Evolutionary conservation across 2,888 invertebrate species (phyloP), one percentile per base, ranked within the genome.

Genomic region (Chalcosyrphus nemorum): DNA sequence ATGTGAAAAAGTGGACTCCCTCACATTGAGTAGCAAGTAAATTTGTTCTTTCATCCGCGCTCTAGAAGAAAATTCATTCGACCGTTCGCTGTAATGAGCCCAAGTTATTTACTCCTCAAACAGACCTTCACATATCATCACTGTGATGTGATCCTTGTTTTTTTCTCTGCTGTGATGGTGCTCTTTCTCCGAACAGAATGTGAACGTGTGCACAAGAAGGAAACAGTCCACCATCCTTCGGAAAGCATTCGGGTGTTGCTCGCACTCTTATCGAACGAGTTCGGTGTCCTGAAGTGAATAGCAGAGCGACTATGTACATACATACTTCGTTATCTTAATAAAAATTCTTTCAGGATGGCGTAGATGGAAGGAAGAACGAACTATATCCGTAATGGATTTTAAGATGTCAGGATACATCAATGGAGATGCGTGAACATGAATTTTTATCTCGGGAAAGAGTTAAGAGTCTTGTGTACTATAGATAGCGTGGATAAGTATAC

Each of bases 361-460:
- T 29, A 54, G n/a, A n/a, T 21, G 56, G 43, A 43, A 56, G 66
- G 29, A 75, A 66, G 50, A 21, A 50, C 45, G 38, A 75, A 66
- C 56, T 75, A 75, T 27, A 50, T 50, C 75, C 75, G 47, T 50
- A 66, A 74, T 74, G 54, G 54, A 52, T 74, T 74, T 74, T 21
- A 56, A 66, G 57, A 63, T 63, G 63, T 63, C 63, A 54, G 35
- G 17, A 35, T 17, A 54, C 54, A 63, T 63, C 54, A 56, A 35
- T 45, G n/a, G 38, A 5, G 52, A 32, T 74, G 71, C 61, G 52
- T 54, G 72, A 54, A 32, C 1, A 13, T 21, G 24, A 45, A 32
- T 57, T 11, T 13, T 27, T 1, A 5, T 1, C n/a, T n/a, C 47
- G 27, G 13, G 11, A 19, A 21, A 32, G 32, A 13, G 19, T 7